Evolutionary conservation across 2,888 invertebrate genomes (phyloP), one percentile per base, ranked within the genome.

Genomic region (Plebejus argus): DNA sequence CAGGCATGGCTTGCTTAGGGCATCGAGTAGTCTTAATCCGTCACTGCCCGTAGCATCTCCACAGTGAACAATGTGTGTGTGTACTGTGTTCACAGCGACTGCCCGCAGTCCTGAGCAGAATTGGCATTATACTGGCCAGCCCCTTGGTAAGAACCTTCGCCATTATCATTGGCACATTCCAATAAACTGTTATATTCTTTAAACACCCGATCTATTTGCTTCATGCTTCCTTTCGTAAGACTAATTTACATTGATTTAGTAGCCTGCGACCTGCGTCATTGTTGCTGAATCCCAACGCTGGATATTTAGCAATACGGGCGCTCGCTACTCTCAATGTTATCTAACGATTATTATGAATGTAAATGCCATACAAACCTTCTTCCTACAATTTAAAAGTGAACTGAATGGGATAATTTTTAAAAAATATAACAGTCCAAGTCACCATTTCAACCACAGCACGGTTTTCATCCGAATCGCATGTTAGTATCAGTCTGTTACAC

Each of bases 111-210:
- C 97, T 98, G 96, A 97, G 97, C 97, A 97, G 98, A 96, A 97
- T 98, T 96, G 98, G 98, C 96, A 97, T 98, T 95, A 97, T 98
- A 96, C 97, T 98, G 97, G 97, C 97, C 96, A 97, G 97, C 96
- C 97, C 98, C 95, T 96, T 98, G 97, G 97, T 98, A 98, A 98
- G 98, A 92, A 91, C 85, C 87, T 90, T 90, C 91, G 94, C 94
- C 93, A 86, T 89, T 86, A 87, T 88, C 92, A 92, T 90, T 90
- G 93, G 93, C 93, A 93, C 91, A 85, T 86, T 90, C 91, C 89
- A 80, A 87, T 66, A 87, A 82, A 85, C 88, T 89, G 88, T 85
- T 88, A 87, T 90, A 89, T 90, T 91, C 58, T 77, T 71, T 77
- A 74, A 74, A 7, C 72, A 5, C 45, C 1, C 3, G n/a, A 39